These are phyloP conservation scores for Colletes gigas DNA, from an alignment of 1,140 invertebrate species.

Conservation along the genomic window DNA sequence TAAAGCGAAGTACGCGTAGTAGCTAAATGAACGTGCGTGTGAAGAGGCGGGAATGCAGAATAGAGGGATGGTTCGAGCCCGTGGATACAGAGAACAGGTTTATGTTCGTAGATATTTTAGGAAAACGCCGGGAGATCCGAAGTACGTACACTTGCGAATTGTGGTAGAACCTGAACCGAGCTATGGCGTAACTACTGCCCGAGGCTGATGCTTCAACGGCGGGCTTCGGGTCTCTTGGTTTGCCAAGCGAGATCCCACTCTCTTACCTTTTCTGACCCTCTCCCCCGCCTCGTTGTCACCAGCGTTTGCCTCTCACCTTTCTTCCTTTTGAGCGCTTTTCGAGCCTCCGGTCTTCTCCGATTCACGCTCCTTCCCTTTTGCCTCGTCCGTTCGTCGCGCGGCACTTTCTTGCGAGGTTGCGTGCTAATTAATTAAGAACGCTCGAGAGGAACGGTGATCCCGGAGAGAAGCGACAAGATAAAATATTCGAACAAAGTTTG, in stretches of 20 bases:
- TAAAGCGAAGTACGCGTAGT: constrained; percentile 68
- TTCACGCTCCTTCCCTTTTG: constrained; percentile 17
- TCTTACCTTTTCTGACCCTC: background rate
- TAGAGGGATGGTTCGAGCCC: background rate
- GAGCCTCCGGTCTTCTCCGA: constrained; percentile 8
- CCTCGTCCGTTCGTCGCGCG: constrained; percentile 31
- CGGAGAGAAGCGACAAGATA: constrained; percentile 40
- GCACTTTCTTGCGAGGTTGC: constrained; percentile 53
- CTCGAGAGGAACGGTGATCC: constrained; percentile 49
- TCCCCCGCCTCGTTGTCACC: constrained; percentile 37
- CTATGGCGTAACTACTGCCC: constrained; percentile 50
- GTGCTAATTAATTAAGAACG: constrained; percentile 73
- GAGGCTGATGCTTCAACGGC: constrained; percentile 46
- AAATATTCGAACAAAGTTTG: constrained; percentile 67
- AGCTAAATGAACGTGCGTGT: constrained; percentile 59
- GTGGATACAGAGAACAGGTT: background rate
- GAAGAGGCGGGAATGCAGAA: constrained; percentile 8
- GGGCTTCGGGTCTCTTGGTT: constrained; percentile 24
- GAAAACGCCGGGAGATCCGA: constrained; percentile 29
- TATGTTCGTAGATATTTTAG: constrained; percentile 25
- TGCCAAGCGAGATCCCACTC: constrained; percentile 34
- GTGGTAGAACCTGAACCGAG: constrained; percentile 22
- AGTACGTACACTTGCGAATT: constrained; percentile 23
- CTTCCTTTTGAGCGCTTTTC: background rate
- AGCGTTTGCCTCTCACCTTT: constrained; percentile 19